phyloP scores from a whole-genome alignment of 2,888 invertebrate genomes.

The Leptura quadrifasciata region DNA sequence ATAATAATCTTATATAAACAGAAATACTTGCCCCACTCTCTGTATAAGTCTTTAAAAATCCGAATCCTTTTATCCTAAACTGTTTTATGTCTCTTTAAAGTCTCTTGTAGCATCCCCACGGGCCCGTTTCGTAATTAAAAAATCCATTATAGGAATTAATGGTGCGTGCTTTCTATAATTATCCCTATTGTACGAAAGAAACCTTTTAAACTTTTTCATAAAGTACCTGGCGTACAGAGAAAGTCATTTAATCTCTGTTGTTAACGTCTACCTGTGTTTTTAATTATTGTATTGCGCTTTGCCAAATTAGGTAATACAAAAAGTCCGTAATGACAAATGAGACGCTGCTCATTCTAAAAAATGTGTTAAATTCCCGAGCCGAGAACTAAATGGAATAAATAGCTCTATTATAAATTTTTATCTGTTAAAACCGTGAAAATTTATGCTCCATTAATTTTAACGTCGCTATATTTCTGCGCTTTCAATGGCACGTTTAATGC shows the following conservation, averaged over 20 bases:
- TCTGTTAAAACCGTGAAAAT: conserved; percentile 49
- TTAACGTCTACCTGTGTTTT: background rate
- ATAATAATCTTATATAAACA: too few species aligned
- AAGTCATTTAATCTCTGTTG: conserved; percentile 7
- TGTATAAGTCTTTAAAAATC: conserved; percentile 10
- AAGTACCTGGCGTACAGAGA: conserved; percentile 1
- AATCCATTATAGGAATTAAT: conserved; percentile 35
- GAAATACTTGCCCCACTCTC: background rate
- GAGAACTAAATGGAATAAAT: conserved; percentile 53
- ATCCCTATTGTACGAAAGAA: conserved; percentile 8
- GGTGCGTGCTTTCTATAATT: conserved; percentile 35
- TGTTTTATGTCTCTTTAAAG: conserved; percentile 9
- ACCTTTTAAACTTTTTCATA: conserved; percentile 3
- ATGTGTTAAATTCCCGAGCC: conserved; percentile 25
- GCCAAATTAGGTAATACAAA: conserved; percentile 11
- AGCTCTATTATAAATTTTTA: conserved; percentile 56
- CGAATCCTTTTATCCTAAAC: conserved; percentile 6
- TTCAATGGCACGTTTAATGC: conserved; percentile 34
- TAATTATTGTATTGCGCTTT: conserved; percentile 12
- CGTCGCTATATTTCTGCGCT: conserved; percentile 44
- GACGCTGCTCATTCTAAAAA: conserved; percentile 31
- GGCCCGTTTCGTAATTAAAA: conserved; percentile 28
- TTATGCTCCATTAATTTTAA: conserved; percentile 56
- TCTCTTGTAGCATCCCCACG: background rate
- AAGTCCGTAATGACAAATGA: conserved; percentile 31